phyloP scores from a whole-genome alignment of 1,140 invertebrate genomes.

The Sipha flava region DNA sequence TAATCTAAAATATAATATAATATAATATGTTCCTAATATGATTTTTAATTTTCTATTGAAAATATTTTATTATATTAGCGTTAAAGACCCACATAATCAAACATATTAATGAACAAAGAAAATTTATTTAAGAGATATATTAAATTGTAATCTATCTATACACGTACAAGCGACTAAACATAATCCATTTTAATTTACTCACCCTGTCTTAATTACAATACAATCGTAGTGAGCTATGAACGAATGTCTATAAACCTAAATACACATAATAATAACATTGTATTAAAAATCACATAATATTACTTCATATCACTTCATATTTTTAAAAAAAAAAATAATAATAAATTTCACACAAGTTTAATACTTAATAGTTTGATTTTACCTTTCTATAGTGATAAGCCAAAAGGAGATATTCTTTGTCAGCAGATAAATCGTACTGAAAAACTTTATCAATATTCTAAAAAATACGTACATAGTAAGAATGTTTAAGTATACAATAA shows the following conservation, averaged over 20 bases:
- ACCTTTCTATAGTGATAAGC: conserved; percentile 49
- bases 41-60: too few species aligned
- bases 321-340: too few species aligned
- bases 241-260: not conserved
- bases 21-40: too few species aligned
- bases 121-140: too few species aligned
- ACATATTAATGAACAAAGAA: too few species aligned
- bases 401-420: conserved; percentile 47
- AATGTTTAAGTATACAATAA: not conserved
- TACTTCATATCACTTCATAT: too few species aligned
- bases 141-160: not conserved
- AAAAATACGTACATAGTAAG: conserved; percentile 27
- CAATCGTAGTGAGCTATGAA: conserved; percentile 1
- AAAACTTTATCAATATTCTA: conserved; percentile 45
- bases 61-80: too few species aligned
- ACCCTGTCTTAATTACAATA: not conserved
- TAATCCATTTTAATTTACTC: not conserved
- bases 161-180: not conserved
- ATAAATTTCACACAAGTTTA: too few species aligned
- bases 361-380: too few species aligned
- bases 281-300: too few species aligned
- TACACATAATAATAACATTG: not conserved
- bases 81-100: too few species aligned
- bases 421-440: conserved; percentile 48
- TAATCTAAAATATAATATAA: too few species aligned